phyloP scores from a whole-genome alignment of 2,113 vertebrate genomes.

The Elgaria multicarinata region DNA sequence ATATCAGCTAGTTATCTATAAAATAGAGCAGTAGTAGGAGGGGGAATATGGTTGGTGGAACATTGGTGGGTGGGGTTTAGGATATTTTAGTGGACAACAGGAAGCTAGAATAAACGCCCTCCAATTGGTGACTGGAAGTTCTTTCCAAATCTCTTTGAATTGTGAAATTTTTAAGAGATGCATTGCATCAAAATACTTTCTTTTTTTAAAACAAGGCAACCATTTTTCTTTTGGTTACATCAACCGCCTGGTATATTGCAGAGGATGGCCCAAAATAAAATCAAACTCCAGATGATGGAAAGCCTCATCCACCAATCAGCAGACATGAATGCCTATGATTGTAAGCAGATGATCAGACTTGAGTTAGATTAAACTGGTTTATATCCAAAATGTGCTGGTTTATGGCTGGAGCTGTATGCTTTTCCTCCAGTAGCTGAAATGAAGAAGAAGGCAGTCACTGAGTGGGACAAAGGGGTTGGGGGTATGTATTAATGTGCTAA shows the following conservation, averaged over 20 bases:
- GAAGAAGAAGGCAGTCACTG: neutral
- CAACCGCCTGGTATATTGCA: neutral
- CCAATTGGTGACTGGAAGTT: neutral
- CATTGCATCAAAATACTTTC: neutral
- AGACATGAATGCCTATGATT: neutral
- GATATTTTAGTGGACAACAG: too few species aligned
- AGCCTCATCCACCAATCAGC: neutral
- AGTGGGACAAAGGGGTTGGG: neutral
- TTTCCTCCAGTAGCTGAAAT: neutral
- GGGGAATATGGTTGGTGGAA: neutral
- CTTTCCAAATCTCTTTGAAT: neutral
- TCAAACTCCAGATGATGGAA: neutral
- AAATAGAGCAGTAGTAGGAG: neutral
- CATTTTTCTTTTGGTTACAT: neutral
- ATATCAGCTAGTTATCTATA: neutral
- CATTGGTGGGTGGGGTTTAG: neutral
- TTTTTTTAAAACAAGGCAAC: neutral
- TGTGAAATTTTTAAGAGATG: neutral
- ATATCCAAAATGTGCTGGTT: neutral
- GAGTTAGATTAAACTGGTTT: neutral
- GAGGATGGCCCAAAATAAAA: neutral
- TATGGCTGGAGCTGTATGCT: neutral
- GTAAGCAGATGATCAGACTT: neutral
- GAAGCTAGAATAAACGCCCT: neutral
- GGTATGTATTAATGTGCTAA: neutral